A percentile compares a stretch with the other conserved stretches of the same genome.
phyloP scores from a whole-genome alignment of 2,797 vertebrate species.

The Poecilia picta region DNA sequence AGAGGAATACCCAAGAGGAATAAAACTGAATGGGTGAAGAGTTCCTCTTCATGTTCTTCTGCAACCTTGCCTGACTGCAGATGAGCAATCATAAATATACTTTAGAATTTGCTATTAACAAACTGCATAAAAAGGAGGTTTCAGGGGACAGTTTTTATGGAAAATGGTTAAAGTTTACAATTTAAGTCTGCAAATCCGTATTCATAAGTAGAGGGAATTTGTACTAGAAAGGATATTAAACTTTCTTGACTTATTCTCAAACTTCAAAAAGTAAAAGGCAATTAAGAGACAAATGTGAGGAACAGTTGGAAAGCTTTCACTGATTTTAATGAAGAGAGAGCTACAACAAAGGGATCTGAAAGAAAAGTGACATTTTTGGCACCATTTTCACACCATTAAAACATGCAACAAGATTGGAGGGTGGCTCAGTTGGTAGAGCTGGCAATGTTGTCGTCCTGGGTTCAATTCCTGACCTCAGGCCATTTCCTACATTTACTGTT shows the following conservation, averaged over 20 bases:
- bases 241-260: conserved; percentile 56
- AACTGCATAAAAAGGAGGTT: conserved; percentile 65
- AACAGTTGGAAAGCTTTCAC: conserved; percentile 37
- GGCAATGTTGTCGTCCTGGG: too few species aligned
- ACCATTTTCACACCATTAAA: too few species aligned
- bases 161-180: conserved; percentile 73
- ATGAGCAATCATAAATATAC: conserved; percentile 76
- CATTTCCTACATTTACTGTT: too few species aligned
- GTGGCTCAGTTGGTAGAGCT: too few species aligned
- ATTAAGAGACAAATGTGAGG: conserved; percentile 54
- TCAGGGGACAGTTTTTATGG: conserved; percentile 71
- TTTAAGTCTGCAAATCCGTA: conserved; percentile 57
- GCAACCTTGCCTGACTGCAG: conserved; percentile 52
- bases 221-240: conserved; percentile 61
- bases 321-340: conserved; percentile 24
- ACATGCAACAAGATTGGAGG: background rate
- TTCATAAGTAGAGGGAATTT: conserved; percentile 68
- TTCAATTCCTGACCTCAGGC: too few species aligned
- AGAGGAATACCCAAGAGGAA: conserved; percentile 51
- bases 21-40: conserved; percentile 51
- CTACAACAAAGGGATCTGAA: conserved; percentile 18
- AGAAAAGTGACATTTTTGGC: background rate
- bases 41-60: conserved; percentile 40
- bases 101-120: conserved; percentile 73
- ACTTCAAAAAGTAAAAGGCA: conserved; percentile 53